Evolutionary conservation across 2,113 vertebrate genomes (phyloP), one percentile per base, ranked within the genome.

Genomic region (Rhinoptilus africanus): DNA sequence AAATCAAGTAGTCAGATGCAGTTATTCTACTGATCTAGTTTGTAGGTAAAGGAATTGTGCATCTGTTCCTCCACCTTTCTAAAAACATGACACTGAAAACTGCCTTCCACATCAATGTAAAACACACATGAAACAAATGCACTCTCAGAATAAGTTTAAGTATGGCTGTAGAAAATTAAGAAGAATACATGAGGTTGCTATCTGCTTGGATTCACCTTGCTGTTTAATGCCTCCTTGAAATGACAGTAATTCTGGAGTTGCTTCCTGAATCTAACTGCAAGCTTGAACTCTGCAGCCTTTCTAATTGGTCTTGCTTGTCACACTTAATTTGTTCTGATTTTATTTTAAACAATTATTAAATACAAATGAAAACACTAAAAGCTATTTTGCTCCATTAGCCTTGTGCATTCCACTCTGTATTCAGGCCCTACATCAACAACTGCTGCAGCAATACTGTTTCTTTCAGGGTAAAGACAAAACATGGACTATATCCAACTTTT

Each of bases 401-500:
- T 88, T 86, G 26, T 91, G 60, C 54, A 57, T 96, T 91, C 83
- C 85, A 75, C 64, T 91, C 91, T 84, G 89, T 73, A 94, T 93
- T 94, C 86, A 97, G 88, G 69, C 89, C 84, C 81, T 95, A 94
- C 53, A 87, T 83, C 85, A 97, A 97, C 96, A 97, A 98, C 93
- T 97, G 96, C 81, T 96, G 68, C 90, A 97, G 88, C 96, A 96
- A 96, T 97, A 98, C 94, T 96, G 96, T 97, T 97, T 98, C 96
- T 97, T 98, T 81, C 97, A 97, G 96, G 92, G 81, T 84, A 94
- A 97, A 98, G 97, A 98, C 95, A 98, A 98, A 98, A 97, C 94
- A 96, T 98, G 98, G 98, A 98, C 80, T 85, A 72, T 48, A 96
- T 98, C 98, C 98, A 98, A 97, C 67, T 98, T 98, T 98, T 98